Base-by-base conservation (phyloP, 1,140 invertebrate genomes). In the Chymomyza costata region DNA sequence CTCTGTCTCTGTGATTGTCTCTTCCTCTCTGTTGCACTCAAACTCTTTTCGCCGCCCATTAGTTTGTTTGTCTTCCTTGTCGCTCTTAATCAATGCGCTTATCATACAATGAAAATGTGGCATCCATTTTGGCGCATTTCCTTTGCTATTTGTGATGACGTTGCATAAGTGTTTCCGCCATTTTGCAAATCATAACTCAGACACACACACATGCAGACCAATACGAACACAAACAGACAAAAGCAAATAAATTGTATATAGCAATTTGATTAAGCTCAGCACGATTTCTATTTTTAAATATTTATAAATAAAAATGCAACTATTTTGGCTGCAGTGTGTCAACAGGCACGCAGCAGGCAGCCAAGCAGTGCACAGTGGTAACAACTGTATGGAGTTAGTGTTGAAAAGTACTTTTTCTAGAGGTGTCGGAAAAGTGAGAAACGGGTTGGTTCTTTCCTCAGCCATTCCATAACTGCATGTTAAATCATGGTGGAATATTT, bases 281-380 rank as follows among this genome's bases (percentile, higher is more conserved):
- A 32, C 37, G 65, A 56, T 61, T 59, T 64, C 50, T 59, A 40
- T 56, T 66, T 61, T 65, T 51, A 76, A 76, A 78, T 78, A 76
- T 76, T 76, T 76, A 76, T 71, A 71, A 63, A 78, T 63, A 78
- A n/a, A n/a, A 78, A 64, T 74, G 53, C 55, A 76, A 78, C 56
- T 62, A 62, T 69, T 74, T n/a, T 57, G 64, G 54, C 56, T 58
- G 63, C 34, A 48, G 21, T 37, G 31, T 49, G 64, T 54, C 48
- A 60, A 60, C 45, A 37, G 53, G 53, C 52, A 51, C 38, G 28
- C 49, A 44, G 35, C 25, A 6, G 16, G 8, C n/a, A n/a, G n/a
- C n/a, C n/a, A n/a, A n/a, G n/a, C n/a, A n/a, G n/a, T n/a, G n/a
- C n/a, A n/a, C n/a, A n/a, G n/a, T n/a, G n/a, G n/a, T n/a, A n/a